Percentiles rank a stretch among this genome's conserved stretches.
phyloP scores from a whole-genome alignment of 2,797 vertebrate genomes.

The Prionace glauca region DNA sequence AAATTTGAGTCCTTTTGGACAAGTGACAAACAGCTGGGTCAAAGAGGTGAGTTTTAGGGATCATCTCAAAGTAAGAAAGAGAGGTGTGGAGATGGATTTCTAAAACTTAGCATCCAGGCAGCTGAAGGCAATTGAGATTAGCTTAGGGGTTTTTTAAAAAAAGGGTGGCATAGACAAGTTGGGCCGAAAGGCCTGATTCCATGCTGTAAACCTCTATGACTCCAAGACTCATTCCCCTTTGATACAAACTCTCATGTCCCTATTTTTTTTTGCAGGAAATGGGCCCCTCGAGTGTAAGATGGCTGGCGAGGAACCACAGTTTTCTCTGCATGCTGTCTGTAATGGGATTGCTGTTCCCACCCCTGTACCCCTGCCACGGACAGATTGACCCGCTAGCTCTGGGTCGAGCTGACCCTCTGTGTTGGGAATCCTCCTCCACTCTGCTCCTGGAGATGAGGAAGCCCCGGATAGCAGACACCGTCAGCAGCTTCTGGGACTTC shows the following conservation, averaged over 20 bases:
- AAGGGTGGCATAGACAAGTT: too few species aligned
- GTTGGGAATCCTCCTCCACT: constrained; percentile 83
- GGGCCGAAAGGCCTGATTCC: too few species aligned
- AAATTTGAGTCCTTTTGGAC: not conserved
- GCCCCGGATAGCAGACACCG: constrained; percentile 78
- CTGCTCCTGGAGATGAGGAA: constrained; percentile 79
- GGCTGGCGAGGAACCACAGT: constrained; percentile 51
- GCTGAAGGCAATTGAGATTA: too few species aligned
- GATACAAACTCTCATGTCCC: not conserved
- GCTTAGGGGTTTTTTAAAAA: too few species aligned
- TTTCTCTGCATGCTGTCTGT: constrained; percentile 59
- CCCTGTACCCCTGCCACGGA: constrained; percentile 58
- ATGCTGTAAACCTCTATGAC: too few species aligned
- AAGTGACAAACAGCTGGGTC: not conserved
- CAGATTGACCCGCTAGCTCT: constrained; percentile 72
- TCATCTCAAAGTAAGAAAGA: not conserved
- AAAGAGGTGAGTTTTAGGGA: not conserved
- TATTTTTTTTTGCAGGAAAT: constrained; percentile 40
- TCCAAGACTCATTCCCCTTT: not conserved
- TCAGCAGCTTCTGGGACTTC: constrained; percentile 85
- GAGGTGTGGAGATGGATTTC: not conserved
- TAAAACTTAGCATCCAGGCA: not conserved
- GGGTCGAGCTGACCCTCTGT: constrained; percentile 69
- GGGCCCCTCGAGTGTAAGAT: constrained; percentile 48
- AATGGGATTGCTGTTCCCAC: constrained; percentile 58